Conservation (phyloP, 2,888 invertebrate species). For the Euzetes globulus region DNA sequence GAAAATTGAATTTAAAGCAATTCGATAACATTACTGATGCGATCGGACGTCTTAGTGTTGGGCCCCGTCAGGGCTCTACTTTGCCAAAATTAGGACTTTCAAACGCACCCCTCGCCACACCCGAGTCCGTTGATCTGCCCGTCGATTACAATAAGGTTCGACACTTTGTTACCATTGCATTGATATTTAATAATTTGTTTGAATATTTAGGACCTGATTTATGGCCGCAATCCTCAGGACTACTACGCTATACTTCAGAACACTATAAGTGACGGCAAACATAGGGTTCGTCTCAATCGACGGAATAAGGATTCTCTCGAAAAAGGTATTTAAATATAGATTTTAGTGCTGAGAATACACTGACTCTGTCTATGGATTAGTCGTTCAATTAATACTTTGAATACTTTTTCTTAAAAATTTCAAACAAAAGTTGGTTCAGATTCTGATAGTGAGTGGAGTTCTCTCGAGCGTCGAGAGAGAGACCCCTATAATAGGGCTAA, state of each 20-base stretch:
- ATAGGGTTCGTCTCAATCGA: constrained; percentile 20
- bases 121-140: constrained; percentile 65
- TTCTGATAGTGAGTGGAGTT: constrained; percentile 76
- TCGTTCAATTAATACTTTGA: background rate
- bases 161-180: background rate
- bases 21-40: constrained; percentile 81
- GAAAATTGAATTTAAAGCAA: constrained; percentile 79
- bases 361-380: background rate
- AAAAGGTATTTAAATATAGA: constrained; percentile 15
- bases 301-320: constrained; percentile 24
- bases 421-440: constrained; percentile 27
- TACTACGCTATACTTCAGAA: constrained; percentile 17
- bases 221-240: constrained; percentile 24
- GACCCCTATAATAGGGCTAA: constrained; percentile 58
- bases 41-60: constrained; percentile 54
- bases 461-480: constrained; percentile 56
- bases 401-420: background rate
- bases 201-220: background rate
- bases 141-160: constrained; percentile 63
- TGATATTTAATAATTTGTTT: background rate
- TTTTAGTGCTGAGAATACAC: background rate
- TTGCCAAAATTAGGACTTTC: constrained; percentile 47
- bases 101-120: constrained; percentile 66
- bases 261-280: constrained; percentile 25
- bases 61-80: constrained; percentile 44